phyloP scores from a whole-genome alignment of 2,113 vertebrate species.

The Serilophus lunatus region DNA sequence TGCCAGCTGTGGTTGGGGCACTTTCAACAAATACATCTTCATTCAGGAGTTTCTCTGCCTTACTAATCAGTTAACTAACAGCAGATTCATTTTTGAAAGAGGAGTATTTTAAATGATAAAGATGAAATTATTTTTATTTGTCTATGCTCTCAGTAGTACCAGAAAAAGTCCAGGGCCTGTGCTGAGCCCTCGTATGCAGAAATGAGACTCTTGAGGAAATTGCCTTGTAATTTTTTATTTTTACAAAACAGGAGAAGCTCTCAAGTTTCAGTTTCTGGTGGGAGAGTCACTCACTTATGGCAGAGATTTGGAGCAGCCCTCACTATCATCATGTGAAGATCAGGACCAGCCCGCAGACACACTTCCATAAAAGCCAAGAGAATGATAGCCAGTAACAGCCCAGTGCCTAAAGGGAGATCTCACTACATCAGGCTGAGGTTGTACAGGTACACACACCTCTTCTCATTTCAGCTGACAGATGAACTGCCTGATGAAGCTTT shows the following conservation, averaged over 20 bases:
- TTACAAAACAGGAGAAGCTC: background rate
- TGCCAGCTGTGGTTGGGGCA: background rate
- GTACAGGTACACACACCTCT: background rate
- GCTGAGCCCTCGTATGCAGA: background rate
- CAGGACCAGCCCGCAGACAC: background rate
- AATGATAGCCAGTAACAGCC: background rate
- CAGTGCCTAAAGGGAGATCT: background rate
- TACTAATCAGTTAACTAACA: background rate
- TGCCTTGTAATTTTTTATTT: background rate
- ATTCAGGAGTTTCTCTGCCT: background rate
- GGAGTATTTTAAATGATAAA: background rate
- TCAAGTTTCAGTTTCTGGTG: background rate
- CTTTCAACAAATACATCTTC: background rate
- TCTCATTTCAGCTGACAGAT: background rate
- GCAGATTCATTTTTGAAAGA: background rate
- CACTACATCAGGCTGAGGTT: background rate
- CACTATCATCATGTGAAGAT: background rate
- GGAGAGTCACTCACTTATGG: background rate
- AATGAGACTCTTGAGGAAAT: background rate
- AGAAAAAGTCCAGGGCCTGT: background rate
- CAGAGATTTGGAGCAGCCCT: background rate
- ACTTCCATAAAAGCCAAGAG: background rate
- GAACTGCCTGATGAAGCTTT: background rate
- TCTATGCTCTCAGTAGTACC: background rate
- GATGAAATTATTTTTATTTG: background rate